Conservation (phyloP, 23 tunicate species). For the Halocynthia roretzi region DNA sequence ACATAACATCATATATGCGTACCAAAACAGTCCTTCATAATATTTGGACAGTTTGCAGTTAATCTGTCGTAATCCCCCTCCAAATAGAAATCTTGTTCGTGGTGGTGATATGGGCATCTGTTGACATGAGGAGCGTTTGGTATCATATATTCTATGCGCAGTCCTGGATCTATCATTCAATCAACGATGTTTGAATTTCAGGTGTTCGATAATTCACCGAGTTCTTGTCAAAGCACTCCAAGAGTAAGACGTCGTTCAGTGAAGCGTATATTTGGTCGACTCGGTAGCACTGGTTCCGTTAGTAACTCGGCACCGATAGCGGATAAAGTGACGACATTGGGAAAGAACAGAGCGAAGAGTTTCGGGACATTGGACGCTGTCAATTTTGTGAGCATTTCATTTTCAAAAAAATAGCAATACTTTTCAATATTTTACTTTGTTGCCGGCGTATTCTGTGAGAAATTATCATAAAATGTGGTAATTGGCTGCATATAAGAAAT, state of each 20-base stretch:
- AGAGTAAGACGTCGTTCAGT: slow-evolving; percentile 2
- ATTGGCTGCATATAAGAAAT: no score
- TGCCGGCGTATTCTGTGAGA: no score
- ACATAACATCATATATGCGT: no score
- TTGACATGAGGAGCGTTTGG: no score
- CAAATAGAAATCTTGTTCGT: no score
- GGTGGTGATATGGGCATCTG: no score
- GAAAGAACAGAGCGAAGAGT: not conserved
- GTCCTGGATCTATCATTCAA: no score
- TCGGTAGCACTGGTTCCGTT: not conserved
- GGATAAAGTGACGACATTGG: not conserved
- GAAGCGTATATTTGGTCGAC: not conserved
- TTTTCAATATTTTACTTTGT: not conserved
- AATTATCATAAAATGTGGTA: no score
- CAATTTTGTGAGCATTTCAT: not conserved
- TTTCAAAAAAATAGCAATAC: not conserved
- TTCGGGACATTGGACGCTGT: not conserved
- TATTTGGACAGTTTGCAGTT: no score
- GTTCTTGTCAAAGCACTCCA: not conserved
- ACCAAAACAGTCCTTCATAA: no score
- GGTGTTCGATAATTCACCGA: not conserved
- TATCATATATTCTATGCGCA: no score
- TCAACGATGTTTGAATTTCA: not conserved
- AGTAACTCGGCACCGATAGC: not conserved
- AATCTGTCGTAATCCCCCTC: no score